Percentiles rank a stretch among this genome's conserved stretches.
These are phyloP conservation scores for Hyposoter dolosus DNA, from an alignment of 2,888 invertebrate species.

Conservation along the genomic window DNA sequence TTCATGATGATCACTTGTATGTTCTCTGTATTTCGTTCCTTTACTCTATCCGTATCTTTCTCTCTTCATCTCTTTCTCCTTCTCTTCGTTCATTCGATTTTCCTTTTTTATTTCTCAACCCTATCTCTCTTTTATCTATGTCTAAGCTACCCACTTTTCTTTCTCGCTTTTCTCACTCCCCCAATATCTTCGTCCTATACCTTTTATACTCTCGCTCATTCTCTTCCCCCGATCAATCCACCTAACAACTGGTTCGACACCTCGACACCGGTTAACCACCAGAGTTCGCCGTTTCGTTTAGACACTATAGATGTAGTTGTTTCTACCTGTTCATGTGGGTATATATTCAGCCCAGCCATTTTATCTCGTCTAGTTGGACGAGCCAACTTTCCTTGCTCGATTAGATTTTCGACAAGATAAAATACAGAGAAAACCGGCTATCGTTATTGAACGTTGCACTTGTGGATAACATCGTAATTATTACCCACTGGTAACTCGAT, in stretches of 20 bases:
- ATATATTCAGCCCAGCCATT: not conserved
- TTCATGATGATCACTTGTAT: conserved; percentile 51
- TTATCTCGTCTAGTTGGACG: conserved; percentile 5
- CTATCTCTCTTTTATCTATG: conserved; percentile 49
- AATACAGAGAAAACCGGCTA: not conserved
- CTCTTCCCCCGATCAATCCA: conserved; percentile 64
- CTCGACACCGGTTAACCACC: conserved; percentile 57
- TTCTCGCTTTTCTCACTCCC: conserved; percentile 17
- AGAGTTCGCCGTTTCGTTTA: conserved; percentile 10
- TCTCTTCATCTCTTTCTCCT: conserved; percentile 48
- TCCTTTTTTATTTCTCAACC: conserved; percentile 17
- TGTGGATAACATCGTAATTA: conserved; percentile 11
- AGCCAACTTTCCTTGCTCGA: not conserved
- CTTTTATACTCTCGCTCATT: conserved; percentile 37
- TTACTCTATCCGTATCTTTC: conserved; percentile 39
- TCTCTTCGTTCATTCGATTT: conserved; percentile 25
- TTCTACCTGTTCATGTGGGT: not conserved
- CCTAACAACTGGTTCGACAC: conserved; percentile 65
- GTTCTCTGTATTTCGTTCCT: conserved; percentile 24
- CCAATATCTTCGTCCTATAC: conserved; percentile 29
- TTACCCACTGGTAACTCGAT: not conserved
- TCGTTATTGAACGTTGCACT: not conserved
- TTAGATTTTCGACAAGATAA: conserved; percentile 21
- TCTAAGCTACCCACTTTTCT: conserved; percentile 42
- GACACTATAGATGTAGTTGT: not conserved